Base-by-base conservation (phyloP, 2,113 vertebrate species). In the Cnemophilus loriae region DNA sequence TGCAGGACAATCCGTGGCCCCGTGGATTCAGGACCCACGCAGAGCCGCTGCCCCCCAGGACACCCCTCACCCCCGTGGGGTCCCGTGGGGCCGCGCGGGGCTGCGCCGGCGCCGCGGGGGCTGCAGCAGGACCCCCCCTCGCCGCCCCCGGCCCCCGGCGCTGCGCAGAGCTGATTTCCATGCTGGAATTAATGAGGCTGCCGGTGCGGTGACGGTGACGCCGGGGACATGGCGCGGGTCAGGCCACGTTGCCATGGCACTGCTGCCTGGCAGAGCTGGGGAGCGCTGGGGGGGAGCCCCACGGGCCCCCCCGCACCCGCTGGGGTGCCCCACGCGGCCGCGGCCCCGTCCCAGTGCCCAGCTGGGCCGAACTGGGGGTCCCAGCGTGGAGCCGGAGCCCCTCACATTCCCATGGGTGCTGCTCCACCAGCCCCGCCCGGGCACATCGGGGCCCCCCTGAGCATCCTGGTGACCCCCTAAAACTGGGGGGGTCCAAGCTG, bases 141-240 rank as follows among this genome's bases (percentile, higher is more conserved):
- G 2, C 47, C 52, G 12, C 42, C 78, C 71, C 81, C 57, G 6
- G 91, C 92, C 97, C 97, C 97, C 96, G 88, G 96, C 97, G 92
- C 68, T 76, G 97, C 96, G 96, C 98, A 97, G 98, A 98, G 98
- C 98, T 97, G 97, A 98, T 98, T 98, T 98, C 97, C 98, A 98
- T 98, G 98, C 98, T 91, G 98, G 98, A 98, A 98, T 98, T 98
- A 98, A 98, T 98, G 98, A 98, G 98, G 97, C 98, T 98, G 98
- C 97, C 97, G 88, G 98, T 98, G 98, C 83, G 71, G 83, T 30
- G 83, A n/a, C 98, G 98, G 98, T 95, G 98, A 98, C 96, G 97
- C 95, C 90, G 98, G 96, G 98, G 96, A 96, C 97, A 53, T 93
- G 94, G 96, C 92, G 94, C 96, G 96, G 97, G 97, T 90, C 94